A percentile compares a stretch with the other conserved stretches of the same genome.
Evolutionary conservation across 2,888 invertebrate genomes (phyloP).

Genomic region (Tyria jacobaeae): DNA sequence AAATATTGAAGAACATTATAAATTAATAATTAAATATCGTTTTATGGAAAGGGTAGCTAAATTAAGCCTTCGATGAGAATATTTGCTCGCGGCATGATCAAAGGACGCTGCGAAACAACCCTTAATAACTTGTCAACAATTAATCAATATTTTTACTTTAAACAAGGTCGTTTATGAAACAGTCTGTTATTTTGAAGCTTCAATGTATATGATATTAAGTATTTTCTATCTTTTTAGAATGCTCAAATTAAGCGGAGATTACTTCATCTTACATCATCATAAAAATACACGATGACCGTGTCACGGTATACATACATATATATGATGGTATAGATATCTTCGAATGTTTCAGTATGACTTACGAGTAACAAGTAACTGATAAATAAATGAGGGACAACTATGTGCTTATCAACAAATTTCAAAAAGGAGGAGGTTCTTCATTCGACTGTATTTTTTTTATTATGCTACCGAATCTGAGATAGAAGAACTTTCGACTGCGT

Average conservation of each 20-base stretch:
- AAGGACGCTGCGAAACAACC: conserved; percentile 22
- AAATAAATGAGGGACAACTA: no score
- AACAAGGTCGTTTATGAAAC: conserved; percentile 18
- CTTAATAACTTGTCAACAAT: conserved; percentile 33
- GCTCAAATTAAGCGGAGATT: background rate
- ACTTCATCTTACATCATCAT: no score
- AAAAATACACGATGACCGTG: no score
- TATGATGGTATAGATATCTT: no score
- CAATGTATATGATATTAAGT: background rate
- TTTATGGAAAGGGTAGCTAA: conserved; percentile 30
- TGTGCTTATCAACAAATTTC: no score
- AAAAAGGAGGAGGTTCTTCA: no score
- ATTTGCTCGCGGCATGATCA: conserved; percentile 33
- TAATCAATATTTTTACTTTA: conserved; percentile 37
- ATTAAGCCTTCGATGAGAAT: conserved; percentile 31
- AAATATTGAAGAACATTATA: conserved; percentile 23
- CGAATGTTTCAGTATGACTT: no score
- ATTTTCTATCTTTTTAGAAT: background rate
- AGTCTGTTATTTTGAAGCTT: background rate
- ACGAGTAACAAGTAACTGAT: no score
- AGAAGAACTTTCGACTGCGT: no score
- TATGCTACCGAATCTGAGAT: no score
- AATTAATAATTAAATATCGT: conserved; percentile 40
- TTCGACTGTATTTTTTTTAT: no score
- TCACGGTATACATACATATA: background rate